phyloP scores from a whole-genome alignment of 1,140 invertebrate genomes.

The Drosophila ambigua region DNA sequence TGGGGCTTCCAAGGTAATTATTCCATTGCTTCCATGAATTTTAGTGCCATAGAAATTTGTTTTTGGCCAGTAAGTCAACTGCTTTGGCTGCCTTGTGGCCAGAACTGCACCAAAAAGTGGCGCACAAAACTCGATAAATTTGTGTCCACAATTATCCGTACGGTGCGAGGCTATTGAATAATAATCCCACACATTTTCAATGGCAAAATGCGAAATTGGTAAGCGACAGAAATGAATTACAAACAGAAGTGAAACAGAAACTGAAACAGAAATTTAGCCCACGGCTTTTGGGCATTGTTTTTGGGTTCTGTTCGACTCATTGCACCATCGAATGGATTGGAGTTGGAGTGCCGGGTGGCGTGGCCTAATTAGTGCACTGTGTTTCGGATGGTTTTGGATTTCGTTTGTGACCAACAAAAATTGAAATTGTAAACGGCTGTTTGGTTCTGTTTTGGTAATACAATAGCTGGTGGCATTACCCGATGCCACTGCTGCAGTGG shows the following conservation, averaged over 20 bases:
- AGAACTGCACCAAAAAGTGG: conserved; percentile 12
- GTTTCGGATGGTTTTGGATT: conserved; percentile 62
- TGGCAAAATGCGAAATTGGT: conserved; percentile 45
- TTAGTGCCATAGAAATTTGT: too few relatives aligned
- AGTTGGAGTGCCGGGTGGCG: neutral
- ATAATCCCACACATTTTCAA: conserved; percentile 20
- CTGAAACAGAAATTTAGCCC: conserved; percentile 56
- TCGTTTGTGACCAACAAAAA: conserved; percentile 34
- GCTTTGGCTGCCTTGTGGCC: neutral
- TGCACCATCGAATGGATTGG: conserved; percentile 63
- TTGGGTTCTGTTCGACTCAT: conserved; percentile 14
- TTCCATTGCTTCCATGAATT: too few relatives aligned
- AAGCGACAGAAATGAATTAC: conserved; percentile 59
- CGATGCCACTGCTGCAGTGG: neutral
- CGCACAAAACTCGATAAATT: conserved; percentile 12
- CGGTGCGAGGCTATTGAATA: conserved; percentile 6
- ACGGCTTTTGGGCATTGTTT: conserved; percentile 53
- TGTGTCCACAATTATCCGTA: conserved; percentile 3
- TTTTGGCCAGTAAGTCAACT: too few relatives aligned
- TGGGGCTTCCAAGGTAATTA: too few relatives aligned
- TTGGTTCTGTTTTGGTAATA: conserved; percentile 33
- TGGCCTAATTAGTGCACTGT: neutral
- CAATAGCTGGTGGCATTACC: conserved; percentile 24
- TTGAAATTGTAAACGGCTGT: conserved; percentile 45
- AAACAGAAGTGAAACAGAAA: conserved; percentile 43